Conservation (phyloP, 2,797 vertebrate species). For the Orientallactaga sibirica region DNA sequence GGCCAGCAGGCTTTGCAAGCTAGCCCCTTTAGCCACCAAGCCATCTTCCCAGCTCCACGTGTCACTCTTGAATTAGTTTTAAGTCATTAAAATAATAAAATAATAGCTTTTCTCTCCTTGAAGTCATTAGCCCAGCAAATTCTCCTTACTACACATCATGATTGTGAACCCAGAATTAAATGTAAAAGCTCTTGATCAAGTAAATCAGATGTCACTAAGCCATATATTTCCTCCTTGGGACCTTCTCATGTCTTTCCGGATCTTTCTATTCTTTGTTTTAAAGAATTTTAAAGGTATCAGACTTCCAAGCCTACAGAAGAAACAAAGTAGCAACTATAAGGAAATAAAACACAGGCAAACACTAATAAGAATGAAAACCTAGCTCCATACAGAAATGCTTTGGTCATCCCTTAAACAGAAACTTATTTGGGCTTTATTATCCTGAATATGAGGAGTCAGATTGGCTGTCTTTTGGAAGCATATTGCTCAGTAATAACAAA, state of each 20-base stretch:
- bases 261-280: neutral
- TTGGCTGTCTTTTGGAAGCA: neutral
- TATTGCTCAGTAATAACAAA: neutral
- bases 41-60: no score
- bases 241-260: neutral
- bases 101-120: neutral
- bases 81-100: conserved; percentile 27
- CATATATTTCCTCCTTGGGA: neutral
- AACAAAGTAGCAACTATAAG: neutral
- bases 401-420: neutral
- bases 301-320: conserved; percentile 39
- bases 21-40: no score
- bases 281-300: conserved; percentile 33
- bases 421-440: neutral
- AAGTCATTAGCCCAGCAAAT: conserved; percentile 15
- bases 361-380: neutral
- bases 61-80: neutral
- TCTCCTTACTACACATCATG: neutral
- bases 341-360: neutral
- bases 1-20: no score
- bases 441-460: neutral
- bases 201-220: neutral
- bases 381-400: neutral
- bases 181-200: neutral
- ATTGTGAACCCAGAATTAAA: neutral